Percentiles rank a stretch among this genome's conserved stretches.
Conservation (phyloP, 2,113 vertebrate genomes). For the Lichenostomus cassidix region DNA sequence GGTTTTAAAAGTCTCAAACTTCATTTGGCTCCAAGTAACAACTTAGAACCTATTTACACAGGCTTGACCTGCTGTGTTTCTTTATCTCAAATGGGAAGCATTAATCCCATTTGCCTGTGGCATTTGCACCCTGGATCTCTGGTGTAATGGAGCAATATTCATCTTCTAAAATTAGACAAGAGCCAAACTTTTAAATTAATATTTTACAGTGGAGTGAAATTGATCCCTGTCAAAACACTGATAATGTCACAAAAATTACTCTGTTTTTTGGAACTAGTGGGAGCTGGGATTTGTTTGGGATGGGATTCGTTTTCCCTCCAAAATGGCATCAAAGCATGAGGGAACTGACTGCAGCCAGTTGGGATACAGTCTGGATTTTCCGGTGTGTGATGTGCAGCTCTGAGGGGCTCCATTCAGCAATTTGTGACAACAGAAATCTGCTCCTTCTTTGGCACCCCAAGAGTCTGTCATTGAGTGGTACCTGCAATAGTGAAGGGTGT, state of each 20-base stretch:
- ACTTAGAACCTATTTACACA: not conserved
- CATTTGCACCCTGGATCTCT: conserved; percentile 40
- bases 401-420: not conserved
- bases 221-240: not conserved
- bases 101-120: conserved; percentile 35
- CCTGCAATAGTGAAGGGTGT: not conserved
- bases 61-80: conserved; percentile 4
- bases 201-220: not conserved
- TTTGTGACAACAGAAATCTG: not conserved
- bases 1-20: not conserved
- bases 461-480: not conserved
- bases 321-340: not conserved
- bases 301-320: not conserved
- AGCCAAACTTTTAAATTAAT: not conserved
- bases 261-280: not conserved
- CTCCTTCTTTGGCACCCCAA: not conserved
- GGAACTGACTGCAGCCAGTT: not conserved
- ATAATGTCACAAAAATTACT: not conserved
- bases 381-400: not conserved
- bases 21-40: not conserved
- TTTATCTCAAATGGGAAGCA: conserved; percentile 22
- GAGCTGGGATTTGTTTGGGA: not conserved
- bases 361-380: not conserved
- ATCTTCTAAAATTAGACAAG: conserved; percentile 39
- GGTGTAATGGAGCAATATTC: not conserved